These are phyloP conservation scores for Drosophila subpulchrella DNA, from an alignment of 1,140 invertebrate genomes.

Conservation along the genomic window DNA sequence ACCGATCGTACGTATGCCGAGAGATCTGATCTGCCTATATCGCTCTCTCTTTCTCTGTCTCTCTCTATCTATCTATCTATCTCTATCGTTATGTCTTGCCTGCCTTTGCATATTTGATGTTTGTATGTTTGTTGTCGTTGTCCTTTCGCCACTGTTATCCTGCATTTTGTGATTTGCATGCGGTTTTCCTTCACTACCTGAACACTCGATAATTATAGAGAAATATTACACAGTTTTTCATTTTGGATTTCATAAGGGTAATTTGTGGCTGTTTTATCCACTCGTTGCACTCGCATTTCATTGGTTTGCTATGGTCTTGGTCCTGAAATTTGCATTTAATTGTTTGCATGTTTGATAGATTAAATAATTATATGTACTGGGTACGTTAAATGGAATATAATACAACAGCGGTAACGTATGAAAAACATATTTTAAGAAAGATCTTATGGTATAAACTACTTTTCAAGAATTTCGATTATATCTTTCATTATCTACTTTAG, in stretches of 20 bases:
- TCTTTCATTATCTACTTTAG: too few species aligned
- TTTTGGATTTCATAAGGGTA: neutral
- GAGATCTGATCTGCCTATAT: constrained; percentile 47
- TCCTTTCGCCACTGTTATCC: constrained; percentile 16
- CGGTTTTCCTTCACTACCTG: constrained; percentile 4
- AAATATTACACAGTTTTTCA: neutral
- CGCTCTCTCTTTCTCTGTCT: constrained; percentile 19
- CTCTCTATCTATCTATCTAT: constrained; percentile 21
- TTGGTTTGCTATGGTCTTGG: neutral
- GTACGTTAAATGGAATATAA: neutral
- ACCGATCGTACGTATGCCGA: constrained; percentile 92
- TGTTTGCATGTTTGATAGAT: constrained; percentile 8
- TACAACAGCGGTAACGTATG: constrained; percentile 7
- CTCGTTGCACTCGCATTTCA: neutral
- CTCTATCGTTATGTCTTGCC: constrained; percentile 34
- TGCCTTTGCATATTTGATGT: constrained; percentile 34
- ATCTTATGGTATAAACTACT: too few species aligned
- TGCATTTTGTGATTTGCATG: constrained; percentile 29
- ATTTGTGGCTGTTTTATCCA: constrained; percentile 35
- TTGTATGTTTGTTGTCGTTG: constrained; percentile 32
- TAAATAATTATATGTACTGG: neutral
- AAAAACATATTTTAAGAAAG: neutral
- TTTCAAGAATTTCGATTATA: too few species aligned
- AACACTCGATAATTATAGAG: neutral
- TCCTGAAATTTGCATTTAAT: neutral